Base-by-base conservation (phyloP, 2,888 invertebrate species). In the Eilema caniola region DNA sequence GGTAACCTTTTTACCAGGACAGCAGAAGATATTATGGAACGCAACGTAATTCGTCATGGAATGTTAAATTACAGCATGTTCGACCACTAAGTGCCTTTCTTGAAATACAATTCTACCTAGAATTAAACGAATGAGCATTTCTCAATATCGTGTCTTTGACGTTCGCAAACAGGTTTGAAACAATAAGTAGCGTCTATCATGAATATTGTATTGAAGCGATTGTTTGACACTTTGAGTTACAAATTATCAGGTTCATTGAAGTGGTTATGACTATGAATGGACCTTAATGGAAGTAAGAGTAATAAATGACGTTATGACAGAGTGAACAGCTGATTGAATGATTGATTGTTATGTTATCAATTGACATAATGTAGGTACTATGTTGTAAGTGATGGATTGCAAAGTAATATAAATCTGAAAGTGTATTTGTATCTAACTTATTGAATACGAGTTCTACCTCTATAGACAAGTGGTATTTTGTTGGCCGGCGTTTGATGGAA, bases 111-210 rank as follows among this genome's bases (percentile, higher is more conserved):
- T 24, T 53, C 20, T 64, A 64, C 79, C 80, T 79, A 77, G 79
- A 86, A 86, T 88, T 86, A 81, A 88, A 91, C 88, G 91, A 92
- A 91, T 92, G 92, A 75, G 71, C 64, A 75, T 84, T 70, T 89
- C 90, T 90, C 83, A 85, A 89, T 90, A 89, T 86, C 78, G 73
- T 77, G 81, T 80, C 78, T 83, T 82, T 73, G 73, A 81, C 74
- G 77, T 73, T 77, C 82, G 75, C 82, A 88, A 90, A 91, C 92
- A 88, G 83, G 89, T 87, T 75, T 66, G 76, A 83, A 80, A 89
- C 87, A 90, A 86, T 88, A 80, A 81, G 75, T 77, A 82, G 72
- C 69, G 74, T 77, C 73, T 80, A 81, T 79, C 74, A 84, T 85
- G 80, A 84, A 80, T 86, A 82, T 85, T 87, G 76, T 82, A 85